Evolutionary conservation across 1,140 invertebrate species (phyloP).

Genomic region (Leptopilina boulardi): DNA sequence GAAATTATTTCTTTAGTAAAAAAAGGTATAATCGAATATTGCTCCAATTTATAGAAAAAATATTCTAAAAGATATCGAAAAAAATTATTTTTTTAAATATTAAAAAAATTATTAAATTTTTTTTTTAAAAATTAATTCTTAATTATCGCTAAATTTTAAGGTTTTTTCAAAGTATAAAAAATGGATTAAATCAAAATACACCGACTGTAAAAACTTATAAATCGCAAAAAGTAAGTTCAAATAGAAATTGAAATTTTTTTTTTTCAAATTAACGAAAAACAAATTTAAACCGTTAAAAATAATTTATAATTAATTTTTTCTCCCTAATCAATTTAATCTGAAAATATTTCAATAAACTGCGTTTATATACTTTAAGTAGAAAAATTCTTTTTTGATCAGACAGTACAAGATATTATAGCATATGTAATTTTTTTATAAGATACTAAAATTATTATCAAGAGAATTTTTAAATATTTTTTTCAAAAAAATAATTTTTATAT

Average conservation of each 20-base stretch:
- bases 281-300: conserved; percentile 67
- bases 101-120: conserved; percentile 9
- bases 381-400: conserved; percentile 71
- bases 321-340: conserved; percentile 69
- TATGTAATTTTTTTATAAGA: no score
- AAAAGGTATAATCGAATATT: no score
- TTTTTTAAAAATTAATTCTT: background rate
- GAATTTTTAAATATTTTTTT: no score
- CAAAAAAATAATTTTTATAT: background rate
- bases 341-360: no score
- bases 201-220: conserved; percentile 69
- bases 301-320: conserved; percentile 60
- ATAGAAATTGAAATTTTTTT: no score
- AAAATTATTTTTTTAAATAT: background rate
- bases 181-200: conserved; percentile 71
- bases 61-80: no score
- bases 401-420: conserved; percentile 74
- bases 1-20: no score
- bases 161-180: conserved; percentile 46
- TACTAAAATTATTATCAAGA: no score
- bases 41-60: no score
- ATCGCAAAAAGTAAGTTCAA: no score
- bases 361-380: conserved; percentile 38
- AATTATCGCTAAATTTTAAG: conserved; percentile 34
- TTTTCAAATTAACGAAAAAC: no score